These are phyloP conservation scores for Ptilorrhoa leucosticta DNA, from an alignment of 2,113 vertebrate species.

Conservation along the genomic window DNA sequence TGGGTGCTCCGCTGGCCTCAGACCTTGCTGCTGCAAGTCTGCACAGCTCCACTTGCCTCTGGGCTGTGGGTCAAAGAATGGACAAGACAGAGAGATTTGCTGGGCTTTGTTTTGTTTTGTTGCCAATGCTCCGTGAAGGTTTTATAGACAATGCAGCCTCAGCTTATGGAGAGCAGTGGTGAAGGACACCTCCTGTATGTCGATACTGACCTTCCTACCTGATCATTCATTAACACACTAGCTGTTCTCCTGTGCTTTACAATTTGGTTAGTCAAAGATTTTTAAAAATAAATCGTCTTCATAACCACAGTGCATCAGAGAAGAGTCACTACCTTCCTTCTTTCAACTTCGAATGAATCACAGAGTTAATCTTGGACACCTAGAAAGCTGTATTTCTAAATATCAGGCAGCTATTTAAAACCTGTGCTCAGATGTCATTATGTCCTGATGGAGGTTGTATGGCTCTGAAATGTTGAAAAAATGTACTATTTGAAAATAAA, in stretches of 20 bases:
- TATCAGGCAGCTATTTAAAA: slow-evolving; percentile 57
- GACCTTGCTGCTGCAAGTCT: background rate
- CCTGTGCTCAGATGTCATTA: slow-evolving; percentile 41
- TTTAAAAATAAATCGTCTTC: slow-evolving; percentile 9
- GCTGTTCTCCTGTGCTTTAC: background rate
- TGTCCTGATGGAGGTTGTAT: slow-evolving; percentile 9
- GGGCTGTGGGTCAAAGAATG: background rate
- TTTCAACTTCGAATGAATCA: slow-evolving; percentile 13
- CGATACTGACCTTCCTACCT: background rate
- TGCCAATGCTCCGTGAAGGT: background rate
- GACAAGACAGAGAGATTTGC: background rate
- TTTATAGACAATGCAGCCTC: background rate
- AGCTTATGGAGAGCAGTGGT: background rate
- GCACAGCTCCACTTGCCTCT: background rate
- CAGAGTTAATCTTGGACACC: background rate
- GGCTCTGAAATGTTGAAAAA: slow-evolving; percentile 44
- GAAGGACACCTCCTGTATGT: background rate
- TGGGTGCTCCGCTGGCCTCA: background rate
- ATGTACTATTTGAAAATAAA: slow-evolving; percentile 55
- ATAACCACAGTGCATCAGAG: background rate
- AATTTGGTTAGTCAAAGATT: background rate
- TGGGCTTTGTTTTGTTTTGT: background rate
- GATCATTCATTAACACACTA: background rate
- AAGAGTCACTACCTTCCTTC: background rate
- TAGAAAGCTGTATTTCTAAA: slow-evolving; percentile 30